Conservation (phyloP, 2,888 invertebrate species). For the Ochropleura leucogaster region DNA sequence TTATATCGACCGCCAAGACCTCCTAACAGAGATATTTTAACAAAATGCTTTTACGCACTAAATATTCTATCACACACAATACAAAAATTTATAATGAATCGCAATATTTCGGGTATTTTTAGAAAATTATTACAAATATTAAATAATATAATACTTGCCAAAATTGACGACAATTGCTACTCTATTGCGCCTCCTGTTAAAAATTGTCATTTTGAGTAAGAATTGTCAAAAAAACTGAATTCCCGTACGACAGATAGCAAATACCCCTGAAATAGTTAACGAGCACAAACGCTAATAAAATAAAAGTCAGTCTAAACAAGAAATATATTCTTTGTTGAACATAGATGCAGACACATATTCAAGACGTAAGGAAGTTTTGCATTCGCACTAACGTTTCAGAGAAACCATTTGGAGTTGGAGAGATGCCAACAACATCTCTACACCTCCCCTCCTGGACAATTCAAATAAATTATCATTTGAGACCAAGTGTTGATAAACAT, state of each 20-base stretch:
- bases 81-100: no score
- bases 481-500: conserved; percentile 74
- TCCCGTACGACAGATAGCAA: background rate
- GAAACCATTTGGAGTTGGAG: conserved; percentile 80
- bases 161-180: no score
- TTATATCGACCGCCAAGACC: background rate
- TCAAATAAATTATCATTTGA: conserved; percentile 75
- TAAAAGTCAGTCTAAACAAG: conserved; percentile 6
- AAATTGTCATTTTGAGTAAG: no score
- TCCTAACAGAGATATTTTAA: no score
- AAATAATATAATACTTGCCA: no score
- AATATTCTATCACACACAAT: no score
- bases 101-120: no score
- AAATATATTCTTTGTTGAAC: conserved; percentile 19
- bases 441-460: conserved; percentile 76
- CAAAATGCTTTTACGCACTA: no score
- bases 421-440: conserved; percentile 77
- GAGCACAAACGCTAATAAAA: background rate
- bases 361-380: conserved; percentile 75
- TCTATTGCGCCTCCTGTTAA: no score
- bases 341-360: conserved; percentile 53
- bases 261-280: background rate
- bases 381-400: conserved; percentile 78
- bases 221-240: background rate
- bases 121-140: no score